Evolutionary conservation across 2,113 vertebrate species (phyloP).

Genomic region (Centropristis striata): DNA sequence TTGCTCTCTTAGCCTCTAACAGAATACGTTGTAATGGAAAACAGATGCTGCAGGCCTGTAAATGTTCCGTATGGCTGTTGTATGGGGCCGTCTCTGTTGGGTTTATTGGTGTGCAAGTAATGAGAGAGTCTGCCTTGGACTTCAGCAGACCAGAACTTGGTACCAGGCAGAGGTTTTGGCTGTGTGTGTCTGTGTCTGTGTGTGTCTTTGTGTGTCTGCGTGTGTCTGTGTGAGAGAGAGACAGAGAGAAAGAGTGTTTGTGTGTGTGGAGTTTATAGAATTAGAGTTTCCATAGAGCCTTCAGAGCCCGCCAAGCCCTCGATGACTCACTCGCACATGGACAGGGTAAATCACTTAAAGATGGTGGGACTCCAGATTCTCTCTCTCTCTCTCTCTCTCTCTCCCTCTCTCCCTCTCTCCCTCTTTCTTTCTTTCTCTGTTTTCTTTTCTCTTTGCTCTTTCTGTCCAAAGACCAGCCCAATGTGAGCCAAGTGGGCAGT

Average conservation of each 20-base stretch:
- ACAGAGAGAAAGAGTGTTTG: constrained; percentile 15
- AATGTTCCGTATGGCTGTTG: constrained; percentile 34
- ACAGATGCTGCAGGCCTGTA: constrained; percentile 60
- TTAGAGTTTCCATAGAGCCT: constrained; percentile 79
- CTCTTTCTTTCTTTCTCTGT: no score
- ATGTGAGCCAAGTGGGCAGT: not conserved
- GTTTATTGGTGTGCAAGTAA: constrained; percentile 53
- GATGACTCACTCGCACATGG: constrained; percentile 73
- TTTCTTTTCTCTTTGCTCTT: not conserved
- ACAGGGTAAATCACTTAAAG: constrained; percentile 73
- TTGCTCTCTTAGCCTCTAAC: constrained; percentile 6
- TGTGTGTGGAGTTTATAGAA: constrained; percentile 49
- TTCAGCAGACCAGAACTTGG: constrained; percentile 49
- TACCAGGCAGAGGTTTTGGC: constrained; percentile 57
- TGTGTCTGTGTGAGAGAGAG: constrained; percentile 16
- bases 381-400: not conserved
- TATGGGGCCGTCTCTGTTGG: constrained; percentile 48
- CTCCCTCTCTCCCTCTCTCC: not conserved
- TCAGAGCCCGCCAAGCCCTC: constrained; percentile 57
- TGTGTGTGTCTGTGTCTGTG: not conserved
- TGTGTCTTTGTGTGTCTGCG: constrained; percentile 12
- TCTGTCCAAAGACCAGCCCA: constrained; percentile 19
- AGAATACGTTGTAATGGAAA: constrained; percentile 53
- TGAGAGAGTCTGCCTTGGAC: constrained; percentile 61
- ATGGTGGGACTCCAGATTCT: constrained; percentile 59